phyloP scores from a whole-genome alignment of 2,888 invertebrate genomes.

The Orgyia antiqua region DNA sequence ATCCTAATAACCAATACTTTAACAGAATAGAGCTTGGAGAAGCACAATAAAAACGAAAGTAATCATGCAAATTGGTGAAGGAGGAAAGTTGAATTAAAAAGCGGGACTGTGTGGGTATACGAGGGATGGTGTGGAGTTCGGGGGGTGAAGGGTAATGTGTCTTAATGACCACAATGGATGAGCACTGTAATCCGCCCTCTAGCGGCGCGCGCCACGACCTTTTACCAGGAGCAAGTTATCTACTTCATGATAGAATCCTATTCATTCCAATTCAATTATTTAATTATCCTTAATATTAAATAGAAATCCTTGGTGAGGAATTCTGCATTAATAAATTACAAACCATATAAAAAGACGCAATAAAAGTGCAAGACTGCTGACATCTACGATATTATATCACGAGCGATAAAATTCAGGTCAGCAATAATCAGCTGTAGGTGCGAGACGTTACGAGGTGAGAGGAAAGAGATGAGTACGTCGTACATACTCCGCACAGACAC shows the following conservation, averaged over 20 bases:
- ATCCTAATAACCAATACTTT: conserved; percentile 43
- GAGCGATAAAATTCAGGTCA: conserved; percentile 35
- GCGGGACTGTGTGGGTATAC: conserved; percentile 43
- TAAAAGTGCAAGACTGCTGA: conserved; percentile 29
- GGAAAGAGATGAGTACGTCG: conserved; percentile 16
- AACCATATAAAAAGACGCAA: no score
- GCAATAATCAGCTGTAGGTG: conserved; percentile 30
- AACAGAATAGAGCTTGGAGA: conserved; percentile 40
- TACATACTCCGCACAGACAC: conserved; percentile 28
- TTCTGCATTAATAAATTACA: no score
- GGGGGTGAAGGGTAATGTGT: conserved; percentile 56
- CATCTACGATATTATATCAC: conserved; percentile 23
- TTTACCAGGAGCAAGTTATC: conserved; percentile 36
- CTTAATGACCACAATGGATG: conserved; percentile 77
- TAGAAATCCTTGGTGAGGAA: no score
- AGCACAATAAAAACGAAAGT: conserved; percentile 76
- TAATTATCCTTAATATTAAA: no score
- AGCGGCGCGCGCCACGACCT: conserved; percentile 49
- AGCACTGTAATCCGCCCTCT: conserved; percentile 62
- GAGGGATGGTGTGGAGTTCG: conserved; percentile 20
- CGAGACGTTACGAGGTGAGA: no score
- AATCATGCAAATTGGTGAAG: conserved; percentile 76
- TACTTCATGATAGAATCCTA: conserved; percentile 30
- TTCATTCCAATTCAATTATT: conserved; percentile 27
- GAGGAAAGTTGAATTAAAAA: conserved; percentile 78